phyloP scores from a whole-genome alignment of 2,113 vertebrate species.

The Neodon shergylaensis region DNA sequence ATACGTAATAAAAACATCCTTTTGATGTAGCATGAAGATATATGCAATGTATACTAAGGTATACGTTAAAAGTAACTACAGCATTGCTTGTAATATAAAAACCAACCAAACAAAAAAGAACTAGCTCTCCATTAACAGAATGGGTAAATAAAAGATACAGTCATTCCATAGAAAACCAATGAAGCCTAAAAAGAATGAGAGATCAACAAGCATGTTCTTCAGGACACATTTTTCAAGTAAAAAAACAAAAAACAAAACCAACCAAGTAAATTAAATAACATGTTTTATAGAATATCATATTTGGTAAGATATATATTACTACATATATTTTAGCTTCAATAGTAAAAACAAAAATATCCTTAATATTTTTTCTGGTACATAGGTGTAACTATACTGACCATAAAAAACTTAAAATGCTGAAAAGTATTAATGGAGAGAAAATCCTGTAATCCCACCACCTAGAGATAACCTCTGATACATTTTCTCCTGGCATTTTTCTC shows the following conservation, averaged over 20 bases:
- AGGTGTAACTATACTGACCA: neutral
- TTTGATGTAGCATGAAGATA: neutral
- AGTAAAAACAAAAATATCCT: constrained; percentile 3
- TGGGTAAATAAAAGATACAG: neutral
- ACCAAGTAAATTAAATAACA: neutral
- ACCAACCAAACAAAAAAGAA: neutral
- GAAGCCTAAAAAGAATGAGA: neutral
- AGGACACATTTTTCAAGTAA: neutral
- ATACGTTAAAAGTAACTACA: neutral
- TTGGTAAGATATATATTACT: no score
- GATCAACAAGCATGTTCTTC: neutral
- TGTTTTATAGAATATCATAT: neutral
- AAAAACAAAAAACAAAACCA: neutral
- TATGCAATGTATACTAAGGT: neutral
- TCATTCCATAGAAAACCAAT: neutral
- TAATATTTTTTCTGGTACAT: neutral
- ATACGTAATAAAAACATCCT: neutral
- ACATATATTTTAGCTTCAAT: neutral
- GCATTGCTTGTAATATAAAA: neutral
- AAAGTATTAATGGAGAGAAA: neutral
- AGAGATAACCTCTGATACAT: neutral
- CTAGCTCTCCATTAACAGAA: neutral
- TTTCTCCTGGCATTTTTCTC: neutral
- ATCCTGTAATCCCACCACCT: neutral
- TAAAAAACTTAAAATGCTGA: constrained; percentile 11